These are phyloP conservation scores for Augiades crinisus DNA, from an alignment of 2,888 invertebrate species.

Conservation along the genomic window DNA sequence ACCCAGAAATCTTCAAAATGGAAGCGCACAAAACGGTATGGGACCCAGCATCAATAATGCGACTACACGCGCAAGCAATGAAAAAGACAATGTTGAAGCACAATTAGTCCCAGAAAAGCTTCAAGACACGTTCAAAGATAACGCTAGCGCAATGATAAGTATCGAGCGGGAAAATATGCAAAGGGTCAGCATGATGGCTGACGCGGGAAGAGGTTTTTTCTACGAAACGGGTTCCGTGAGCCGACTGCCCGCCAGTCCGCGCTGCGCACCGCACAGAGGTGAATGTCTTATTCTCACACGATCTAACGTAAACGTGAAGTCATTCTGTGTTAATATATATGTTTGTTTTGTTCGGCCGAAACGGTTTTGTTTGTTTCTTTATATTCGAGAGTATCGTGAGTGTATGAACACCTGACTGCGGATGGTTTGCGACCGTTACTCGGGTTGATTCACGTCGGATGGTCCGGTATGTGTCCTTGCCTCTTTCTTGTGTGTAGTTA, in stretches of 20 bases:
- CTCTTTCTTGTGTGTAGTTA: constrained; percentile 20
- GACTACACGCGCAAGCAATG: constrained; percentile 33
- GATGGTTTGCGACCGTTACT: constrained; percentile 60
- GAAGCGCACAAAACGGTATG: constrained; percentile 23
- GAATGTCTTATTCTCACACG: constrained; percentile 71
- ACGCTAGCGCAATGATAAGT: constrained; percentile 57
- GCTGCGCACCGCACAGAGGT: constrained; percentile 70
- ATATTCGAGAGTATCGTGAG: constrained; percentile 14
- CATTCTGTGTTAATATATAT: constrained; percentile 24
- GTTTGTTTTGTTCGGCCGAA: constrained; percentile 37
- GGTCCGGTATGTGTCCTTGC: constrained; percentile 64
- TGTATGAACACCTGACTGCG: constrained; percentile 41
- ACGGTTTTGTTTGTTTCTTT: constrained; percentile 38
- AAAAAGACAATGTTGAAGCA: constrained; percentile 50
- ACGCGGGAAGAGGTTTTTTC: constrained; percentile 80
- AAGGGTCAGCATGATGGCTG: constrained; percentile 66
- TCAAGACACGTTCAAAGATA: constrained; percentile 57
- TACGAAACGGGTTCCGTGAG: constrained; percentile 79
- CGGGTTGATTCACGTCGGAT: constrained; percentile 53
- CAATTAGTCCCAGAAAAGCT: constrained; percentile 75
- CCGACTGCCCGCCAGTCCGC: constrained; percentile 83
- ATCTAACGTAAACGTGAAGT: constrained; percentile 21
- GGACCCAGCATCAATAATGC: constrained; percentile 27
- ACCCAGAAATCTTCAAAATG: constrained; percentile 45
- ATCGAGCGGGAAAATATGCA: constrained; percentile 60